A percentile compares a stretch with the other conserved stretches of the same genome.
phyloP scores from a whole-genome alignment of 2,888 invertebrate genomes.

The Himalopsyche anomala region DNA sequence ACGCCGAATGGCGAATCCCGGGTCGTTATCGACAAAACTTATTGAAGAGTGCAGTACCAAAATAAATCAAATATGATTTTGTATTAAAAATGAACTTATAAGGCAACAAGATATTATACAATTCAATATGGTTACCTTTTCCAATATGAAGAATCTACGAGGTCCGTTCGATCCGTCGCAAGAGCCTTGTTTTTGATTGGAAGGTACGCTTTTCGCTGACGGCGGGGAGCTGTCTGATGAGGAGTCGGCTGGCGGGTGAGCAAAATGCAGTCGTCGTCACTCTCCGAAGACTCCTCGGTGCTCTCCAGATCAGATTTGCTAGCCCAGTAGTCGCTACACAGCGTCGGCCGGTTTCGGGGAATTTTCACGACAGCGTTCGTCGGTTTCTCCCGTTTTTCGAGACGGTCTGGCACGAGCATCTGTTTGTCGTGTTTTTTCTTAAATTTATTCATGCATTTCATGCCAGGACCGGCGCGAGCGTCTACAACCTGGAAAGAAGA shows the following conservation, averaged over 20 bases:
- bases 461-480: conserved; percentile 88
- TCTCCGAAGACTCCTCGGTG: conserved; percentile 45
- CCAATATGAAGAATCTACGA: conserved; percentile 54
- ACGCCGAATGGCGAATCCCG: too few species aligned
- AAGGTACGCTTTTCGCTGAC: conserved; percentile 32
- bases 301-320: conserved; percentile 16
- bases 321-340: background rate
- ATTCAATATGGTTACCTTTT: conserved; percentile 49
- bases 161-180: background rate
- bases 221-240: background rate
- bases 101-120: too few species aligned
- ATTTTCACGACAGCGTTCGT: background rate
- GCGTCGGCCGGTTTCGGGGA: background rate
- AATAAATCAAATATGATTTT: too few species aligned
- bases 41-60: too few species aligned
- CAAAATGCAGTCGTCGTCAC: conserved; percentile 48
- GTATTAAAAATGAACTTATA: too few species aligned
- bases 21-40: too few species aligned
- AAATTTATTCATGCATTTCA: conserved; percentile 87
- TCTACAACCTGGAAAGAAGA: conserved; percentile 82
- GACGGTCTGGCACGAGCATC: background rate
- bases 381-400: conserved; percentile 44
- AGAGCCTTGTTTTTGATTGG: conserved; percentile 43
- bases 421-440: conserved; percentile 78
- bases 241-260: background rate